phyloP scores from a whole-genome alignment of 2,888 invertebrate genomes.

The Perizoma affinitatum region DNA sequence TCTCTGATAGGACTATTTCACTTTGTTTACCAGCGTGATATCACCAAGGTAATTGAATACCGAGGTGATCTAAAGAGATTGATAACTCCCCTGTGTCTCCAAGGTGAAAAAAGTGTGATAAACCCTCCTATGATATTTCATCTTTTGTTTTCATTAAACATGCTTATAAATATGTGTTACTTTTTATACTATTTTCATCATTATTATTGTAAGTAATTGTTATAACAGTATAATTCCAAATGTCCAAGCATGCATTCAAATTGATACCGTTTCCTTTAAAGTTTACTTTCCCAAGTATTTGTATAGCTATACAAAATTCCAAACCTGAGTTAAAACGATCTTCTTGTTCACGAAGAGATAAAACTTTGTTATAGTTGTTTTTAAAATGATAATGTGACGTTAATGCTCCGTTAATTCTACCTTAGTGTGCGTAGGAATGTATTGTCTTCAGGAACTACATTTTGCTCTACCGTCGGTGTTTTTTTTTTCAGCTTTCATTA shows the following conservation, averaged over 20 bases:
- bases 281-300: constrained; percentile 11
- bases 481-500: no score
- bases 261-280: constrained; percentile 10
- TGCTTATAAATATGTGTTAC: no score
- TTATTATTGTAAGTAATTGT: constrained; percentile 5
- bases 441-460: constrained; percentile 1
- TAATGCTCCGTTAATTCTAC: constrained; percentile 32
- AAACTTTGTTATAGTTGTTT: constrained; percentile 30
- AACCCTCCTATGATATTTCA: no score
- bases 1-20: no score
- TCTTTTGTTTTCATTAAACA: not conserved
- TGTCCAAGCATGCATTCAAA: constrained; percentile 3
- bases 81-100: not conserved
- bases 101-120: no score
- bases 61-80: not conserved
- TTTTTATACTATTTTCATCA: not conserved
- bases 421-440: constrained; percentile 22
- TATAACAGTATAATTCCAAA: constrained; percentile 1
- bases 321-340: constrained; percentile 19
- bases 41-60: no score
- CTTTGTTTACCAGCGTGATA: no score
- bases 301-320: constrained; percentile 13
- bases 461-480: not conserved
- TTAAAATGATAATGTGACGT: constrained; percentile 35
- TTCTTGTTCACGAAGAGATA: constrained; percentile 27